Percentiles rank a stretch among this genome's conserved stretches.
phyloP scores from a whole-genome alignment of 2,888 invertebrate species.

The Adelphocoris suturalis region DNA sequence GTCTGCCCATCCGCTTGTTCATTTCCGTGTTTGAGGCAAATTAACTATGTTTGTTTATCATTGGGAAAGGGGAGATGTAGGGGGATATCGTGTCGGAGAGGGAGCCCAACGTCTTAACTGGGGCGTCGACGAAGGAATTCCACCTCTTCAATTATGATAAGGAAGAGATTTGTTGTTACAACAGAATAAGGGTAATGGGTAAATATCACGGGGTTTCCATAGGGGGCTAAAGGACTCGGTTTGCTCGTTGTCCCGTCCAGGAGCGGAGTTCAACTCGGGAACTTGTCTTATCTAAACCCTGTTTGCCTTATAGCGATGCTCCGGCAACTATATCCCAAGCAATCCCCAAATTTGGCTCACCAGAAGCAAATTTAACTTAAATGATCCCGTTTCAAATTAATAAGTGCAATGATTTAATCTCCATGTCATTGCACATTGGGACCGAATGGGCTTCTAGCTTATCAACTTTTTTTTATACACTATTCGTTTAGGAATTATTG shows the following conservation, averaged over 20 bases:
- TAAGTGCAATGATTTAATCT: not conserved
- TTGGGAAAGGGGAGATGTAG: not conserved
- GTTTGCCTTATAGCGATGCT: constrained; percentile 17
- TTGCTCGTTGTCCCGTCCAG: constrained; percentile 51
- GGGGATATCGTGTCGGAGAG: not conserved
- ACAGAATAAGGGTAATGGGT: constrained; percentile 41
- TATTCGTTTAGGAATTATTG: too few relatives aligned
- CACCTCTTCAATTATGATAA: not conserved
- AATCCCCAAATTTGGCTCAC: not conserved
- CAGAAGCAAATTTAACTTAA: not conserved
- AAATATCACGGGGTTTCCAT: constrained; percentile 26
- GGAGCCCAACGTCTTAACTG: constrained; percentile 17
- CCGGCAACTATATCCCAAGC: not conserved
- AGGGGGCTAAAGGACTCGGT: not conserved
- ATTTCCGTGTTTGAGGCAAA: constrained; percentile 35
- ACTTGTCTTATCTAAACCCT: constrained; percentile 45
- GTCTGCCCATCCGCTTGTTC: not conserved
- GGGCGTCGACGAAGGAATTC: not conserved
- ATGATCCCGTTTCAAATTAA: not conserved
- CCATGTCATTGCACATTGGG: too few relatives aligned
- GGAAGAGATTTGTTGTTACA: constrained; percentile 55
- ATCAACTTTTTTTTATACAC: too few relatives aligned
- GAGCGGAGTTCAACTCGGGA: constrained; percentile 5
- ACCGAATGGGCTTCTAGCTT: too few relatives aligned
- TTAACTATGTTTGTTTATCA: constrained; percentile 34